Evolutionary conservation across 2,888 invertebrate genomes (phyloP).

Genomic region (Eumerus sabulonum): DNA sequence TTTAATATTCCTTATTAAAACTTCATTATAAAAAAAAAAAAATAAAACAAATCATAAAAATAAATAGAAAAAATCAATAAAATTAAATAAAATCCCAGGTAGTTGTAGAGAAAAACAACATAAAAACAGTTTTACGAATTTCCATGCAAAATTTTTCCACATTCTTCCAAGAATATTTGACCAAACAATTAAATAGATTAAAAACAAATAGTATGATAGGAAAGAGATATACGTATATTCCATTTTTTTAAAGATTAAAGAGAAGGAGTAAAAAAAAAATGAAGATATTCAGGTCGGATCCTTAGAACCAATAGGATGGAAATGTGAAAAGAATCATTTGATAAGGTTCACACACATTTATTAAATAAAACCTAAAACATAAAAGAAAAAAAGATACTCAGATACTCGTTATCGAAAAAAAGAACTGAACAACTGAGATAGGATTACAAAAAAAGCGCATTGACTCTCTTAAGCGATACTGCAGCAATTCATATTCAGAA

Average conservation of each 20-base stretch:
- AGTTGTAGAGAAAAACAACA: slow-evolving; percentile 19
- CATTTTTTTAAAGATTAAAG: neutral
- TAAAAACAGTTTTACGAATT: slow-evolving; percentile 74
- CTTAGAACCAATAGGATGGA: neutral
- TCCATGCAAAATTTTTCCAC: slow-evolving; percentile 78
- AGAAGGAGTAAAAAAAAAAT: slow-evolving; percentile 4
- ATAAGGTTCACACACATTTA: slow-evolving; percentile 57
- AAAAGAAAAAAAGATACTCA: no score
- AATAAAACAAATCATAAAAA: slow-evolving; percentile 1
- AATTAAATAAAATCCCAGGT: slow-evolving; percentile 2
- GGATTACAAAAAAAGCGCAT: slow-evolving; percentile 62
- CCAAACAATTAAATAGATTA: neutral
- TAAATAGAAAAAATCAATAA: neutral
- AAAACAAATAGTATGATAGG: slow-evolving; percentile 21
- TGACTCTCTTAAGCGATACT: slow-evolving; percentile 54
- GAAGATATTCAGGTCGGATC: neutral
- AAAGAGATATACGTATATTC: slow-evolving; percentile 12
- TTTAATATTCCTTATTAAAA: slow-evolving; percentile 44
- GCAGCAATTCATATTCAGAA: slow-evolving; percentile 30
- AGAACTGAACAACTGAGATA: slow-evolving; percentile 14
- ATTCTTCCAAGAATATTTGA: slow-evolving; percentile 69
- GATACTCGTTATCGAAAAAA: no score
- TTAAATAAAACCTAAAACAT: neutral
- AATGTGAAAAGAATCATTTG: slow-evolving; percentile 25
- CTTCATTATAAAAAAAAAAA: neutral